Evolutionary conservation across 2,113 vertebrate species (phyloP).

Genomic region (human (Homo sapiens)): DNA sequence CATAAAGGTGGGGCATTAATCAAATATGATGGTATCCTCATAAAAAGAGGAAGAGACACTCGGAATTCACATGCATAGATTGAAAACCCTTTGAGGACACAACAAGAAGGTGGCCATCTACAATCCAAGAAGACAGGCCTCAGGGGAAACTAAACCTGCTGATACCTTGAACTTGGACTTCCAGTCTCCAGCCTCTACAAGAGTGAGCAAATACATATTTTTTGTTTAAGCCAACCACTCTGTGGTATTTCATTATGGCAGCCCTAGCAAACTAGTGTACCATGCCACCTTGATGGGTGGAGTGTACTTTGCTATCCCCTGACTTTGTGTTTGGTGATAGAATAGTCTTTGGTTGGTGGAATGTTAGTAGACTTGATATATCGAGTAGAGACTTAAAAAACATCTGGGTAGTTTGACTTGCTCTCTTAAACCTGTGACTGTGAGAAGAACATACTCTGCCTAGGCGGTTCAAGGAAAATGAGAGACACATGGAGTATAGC

Average conservation of each 20-base stretch:
- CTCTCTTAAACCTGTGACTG: not conserved
- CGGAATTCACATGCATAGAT: not conserved
- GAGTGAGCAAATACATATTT: not conserved
- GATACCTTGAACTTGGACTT: not conserved
- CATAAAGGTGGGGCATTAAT: not conserved
- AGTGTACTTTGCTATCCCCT: not conserved
- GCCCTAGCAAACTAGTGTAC: not conserved
- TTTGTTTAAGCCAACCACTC: not conserved
- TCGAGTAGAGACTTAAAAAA: not conserved
- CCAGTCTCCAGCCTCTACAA: not conserved
- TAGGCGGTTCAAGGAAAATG: not conserved
- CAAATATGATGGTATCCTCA: not conserved
- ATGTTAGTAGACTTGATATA: not conserved
- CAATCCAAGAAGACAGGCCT: not conserved
- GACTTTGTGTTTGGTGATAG: not conserved
- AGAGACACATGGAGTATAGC: not conserved
- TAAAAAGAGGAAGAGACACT: not conserved
- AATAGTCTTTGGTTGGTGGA: not conserved
- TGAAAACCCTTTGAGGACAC: not conserved
- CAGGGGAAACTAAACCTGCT: not conserved
- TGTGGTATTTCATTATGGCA: not conserved
- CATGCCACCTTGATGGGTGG: not conserved
- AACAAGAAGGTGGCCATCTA: not conserved
- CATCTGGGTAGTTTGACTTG: not conserved
- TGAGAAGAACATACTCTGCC: not conserved